Evolutionary conservation across 2,113 vertebrate species (phyloP), one percentile per base, ranked within the genome.

Genomic region (Cyprinodon tularosa): DNA sequence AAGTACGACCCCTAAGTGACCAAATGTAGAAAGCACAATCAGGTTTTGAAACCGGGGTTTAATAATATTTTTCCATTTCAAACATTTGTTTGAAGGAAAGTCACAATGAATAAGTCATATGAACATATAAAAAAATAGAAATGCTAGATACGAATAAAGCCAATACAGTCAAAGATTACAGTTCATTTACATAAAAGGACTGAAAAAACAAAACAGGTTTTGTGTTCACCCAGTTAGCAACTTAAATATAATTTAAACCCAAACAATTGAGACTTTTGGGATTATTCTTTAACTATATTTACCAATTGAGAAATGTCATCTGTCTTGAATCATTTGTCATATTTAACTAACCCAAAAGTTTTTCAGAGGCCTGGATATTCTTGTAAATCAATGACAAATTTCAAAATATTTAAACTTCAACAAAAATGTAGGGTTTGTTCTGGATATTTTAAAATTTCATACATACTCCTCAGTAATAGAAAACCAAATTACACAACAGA

Each of bases 1-100:
- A 71, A 66, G 29, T 64, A 70, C 1, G 83, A 29, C 72, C 88
- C 88, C 63, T 88, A 88, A 53, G 84, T 86, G 88, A 0, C 67
- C 71, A 61, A 10, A 73, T 60, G 39, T 4, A 68, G 71, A 45
- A 72, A 86, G 1, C n/a, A 77, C 36, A 3, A 9, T 39, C 14
- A 15, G 1, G 1, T 44, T 36, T 61, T 14, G 44, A 73, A 74
- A 42, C 37, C 20, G 36, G 4, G 47, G 61, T 80, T 75, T 20
- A 45, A 69, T 60, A 73, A 9, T 85, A 66, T 84, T 82, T 66
- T 62, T 71, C 29, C 29, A 10, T 37, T 71, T 40, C 1, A 71
- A 37, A 66, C 64, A 60, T n/a, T n/a, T 72, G 48, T 14, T 61
- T 47, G 59, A 71, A 77, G 10, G 5, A 81, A 12, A 77, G 50